Percentiles rank a stretch among this genome's conserved stretches.
These are phyloP conservation scores for Strix occidentalis DNA, from an alignment of 2,797 vertebrate species.

Conservation along the genomic window DNA sequence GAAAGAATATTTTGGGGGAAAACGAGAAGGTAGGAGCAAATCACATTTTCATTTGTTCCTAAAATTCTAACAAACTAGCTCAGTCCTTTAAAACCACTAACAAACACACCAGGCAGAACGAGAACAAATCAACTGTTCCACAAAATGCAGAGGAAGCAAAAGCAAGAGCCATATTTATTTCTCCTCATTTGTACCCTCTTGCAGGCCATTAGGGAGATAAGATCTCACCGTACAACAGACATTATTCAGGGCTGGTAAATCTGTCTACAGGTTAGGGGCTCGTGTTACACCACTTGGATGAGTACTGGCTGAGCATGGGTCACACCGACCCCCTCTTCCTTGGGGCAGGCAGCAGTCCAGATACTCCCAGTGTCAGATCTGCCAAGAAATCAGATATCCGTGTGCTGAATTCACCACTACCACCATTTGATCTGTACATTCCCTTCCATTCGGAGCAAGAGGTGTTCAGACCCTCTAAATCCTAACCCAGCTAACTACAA, in stretches of 20 bases:
- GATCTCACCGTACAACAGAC: constrained; percentile 66
- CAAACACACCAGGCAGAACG: background rate
- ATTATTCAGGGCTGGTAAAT: constrained; percentile 71
- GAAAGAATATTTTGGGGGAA: background rate
- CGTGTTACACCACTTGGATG: constrained; percentile 36
- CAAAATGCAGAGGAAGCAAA: constrained; percentile 22
- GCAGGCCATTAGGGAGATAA: constrained; percentile 65
- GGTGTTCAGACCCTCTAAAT: background rate
- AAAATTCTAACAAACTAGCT: background rate
- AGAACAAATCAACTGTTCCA: background rate
- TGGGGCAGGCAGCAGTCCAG: constrained; percentile 59
- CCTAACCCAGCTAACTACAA: background rate
- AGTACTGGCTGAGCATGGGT: constrained; percentile 24
- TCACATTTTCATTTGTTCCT: background rate
- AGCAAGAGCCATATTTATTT: constrained; percentile 47
- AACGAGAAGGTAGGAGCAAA: background rate
- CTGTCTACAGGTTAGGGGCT: constrained; percentile 63
- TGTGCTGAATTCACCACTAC: constrained; percentile 46
- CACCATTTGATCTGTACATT: constrained; percentile 36
- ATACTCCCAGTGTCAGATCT: constrained; percentile 15
- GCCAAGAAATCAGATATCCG: constrained; percentile 64
- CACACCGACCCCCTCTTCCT: constrained; percentile 60
- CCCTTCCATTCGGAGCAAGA: background rate
- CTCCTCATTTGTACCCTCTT: constrained; percentile 46
- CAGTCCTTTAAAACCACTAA: background rate